phyloP scores from a whole-genome alignment of 1,140 invertebrate species.

The Sycophila sp. region DNA sequence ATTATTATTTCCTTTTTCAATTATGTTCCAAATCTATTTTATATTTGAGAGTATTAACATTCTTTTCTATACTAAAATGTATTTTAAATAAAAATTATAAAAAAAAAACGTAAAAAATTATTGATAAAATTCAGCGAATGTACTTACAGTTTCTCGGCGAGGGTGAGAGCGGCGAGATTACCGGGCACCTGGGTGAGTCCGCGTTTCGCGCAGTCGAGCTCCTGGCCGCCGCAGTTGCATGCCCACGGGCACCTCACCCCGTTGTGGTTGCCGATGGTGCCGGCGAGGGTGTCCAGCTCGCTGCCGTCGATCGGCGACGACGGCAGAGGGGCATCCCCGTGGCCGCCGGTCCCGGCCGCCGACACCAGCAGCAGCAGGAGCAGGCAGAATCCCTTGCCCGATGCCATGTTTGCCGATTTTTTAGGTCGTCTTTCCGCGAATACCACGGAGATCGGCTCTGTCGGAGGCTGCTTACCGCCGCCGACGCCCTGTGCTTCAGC shows the following conservation, averaged over 20 bases:
- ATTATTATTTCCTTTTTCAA: too few relatives aligned
- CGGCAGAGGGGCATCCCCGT: not conserved
- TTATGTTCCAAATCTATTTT: too few relatives aligned
- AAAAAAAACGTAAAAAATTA: too few relatives aligned
- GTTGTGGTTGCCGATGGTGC: slow-evolving; percentile 55
- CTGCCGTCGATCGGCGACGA: not conserved
- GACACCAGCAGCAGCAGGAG: slow-evolving; percentile 1
- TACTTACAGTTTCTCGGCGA: slow-evolving; percentile 88
- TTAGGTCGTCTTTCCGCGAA: not conserved
- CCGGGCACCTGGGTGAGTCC: slow-evolving; percentile 82
- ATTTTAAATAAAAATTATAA: too few relatives aligned
- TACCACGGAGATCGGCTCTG: too few relatives aligned
- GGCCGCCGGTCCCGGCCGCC: not conserved
- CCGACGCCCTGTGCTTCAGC: too few relatives aligned
- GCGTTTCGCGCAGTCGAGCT: slow-evolving; percentile 84
- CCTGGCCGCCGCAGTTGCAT: slow-evolving; percentile 80
- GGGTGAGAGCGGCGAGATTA: slow-evolving; percentile 71
- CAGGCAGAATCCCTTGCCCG: not conserved
- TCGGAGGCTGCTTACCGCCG: too few relatives aligned
- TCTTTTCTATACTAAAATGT: too few relatives aligned
- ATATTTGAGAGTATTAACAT: too few relatives aligned
- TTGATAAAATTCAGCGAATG: too few relatives aligned
- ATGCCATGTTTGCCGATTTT: not conserved
- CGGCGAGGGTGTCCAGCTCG: slow-evolving; percentile 22
- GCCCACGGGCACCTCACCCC: slow-evolving; percentile 76